phyloP scores from a whole-genome alignment of 2,888 invertebrate genomes.

The Bellardia pandia region DNA sequence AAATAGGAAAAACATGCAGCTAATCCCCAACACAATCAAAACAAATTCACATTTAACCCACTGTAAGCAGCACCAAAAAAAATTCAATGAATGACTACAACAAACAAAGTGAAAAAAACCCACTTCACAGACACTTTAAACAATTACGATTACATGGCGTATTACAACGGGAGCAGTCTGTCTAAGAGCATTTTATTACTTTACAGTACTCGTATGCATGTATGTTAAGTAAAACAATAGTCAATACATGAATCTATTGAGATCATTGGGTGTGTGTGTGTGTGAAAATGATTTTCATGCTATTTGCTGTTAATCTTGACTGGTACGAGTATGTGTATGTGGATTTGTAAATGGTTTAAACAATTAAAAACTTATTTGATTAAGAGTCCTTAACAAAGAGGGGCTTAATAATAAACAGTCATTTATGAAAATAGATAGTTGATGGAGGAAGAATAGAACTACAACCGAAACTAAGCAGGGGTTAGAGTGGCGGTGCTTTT shows the following conservation, averaged over 20 bases:
- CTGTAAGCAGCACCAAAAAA: not conserved
- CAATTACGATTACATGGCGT: conserved; percentile 63
- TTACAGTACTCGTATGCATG: no score
- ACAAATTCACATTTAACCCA: conserved; percentile 16
- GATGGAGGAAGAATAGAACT: not conserved
- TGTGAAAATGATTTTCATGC: conserved; percentile 43
- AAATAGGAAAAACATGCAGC: conserved; percentile 48
- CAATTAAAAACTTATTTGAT: conserved; percentile 75
- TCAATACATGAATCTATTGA: conserved; percentile 31
- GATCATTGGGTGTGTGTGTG: conserved; percentile 24
- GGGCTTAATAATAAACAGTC: conserved; percentile 44
- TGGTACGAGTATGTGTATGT: conserved; percentile 46
- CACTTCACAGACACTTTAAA: conserved; percentile 61
- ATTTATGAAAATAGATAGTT: conserved; percentile 16
- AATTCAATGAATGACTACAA: conserved; percentile 45
- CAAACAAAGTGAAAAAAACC: conserved; percentile 1
- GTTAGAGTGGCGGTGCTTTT: not conserved
- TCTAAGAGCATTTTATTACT: conserved; percentile 1
- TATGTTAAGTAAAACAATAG: not conserved
- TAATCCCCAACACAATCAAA: conserved; percentile 46
- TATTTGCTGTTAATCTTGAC: conserved; percentile 53
- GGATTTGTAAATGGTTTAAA: conserved; percentile 38
- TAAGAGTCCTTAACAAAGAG: conserved; percentile 80
- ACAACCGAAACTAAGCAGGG: no score
- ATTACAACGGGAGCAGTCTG: conserved; percentile 61